Evolutionary conservation across 2,113 vertebrate genomes (phyloP).

Genomic region (Sebastes schlegelii): DNA sequence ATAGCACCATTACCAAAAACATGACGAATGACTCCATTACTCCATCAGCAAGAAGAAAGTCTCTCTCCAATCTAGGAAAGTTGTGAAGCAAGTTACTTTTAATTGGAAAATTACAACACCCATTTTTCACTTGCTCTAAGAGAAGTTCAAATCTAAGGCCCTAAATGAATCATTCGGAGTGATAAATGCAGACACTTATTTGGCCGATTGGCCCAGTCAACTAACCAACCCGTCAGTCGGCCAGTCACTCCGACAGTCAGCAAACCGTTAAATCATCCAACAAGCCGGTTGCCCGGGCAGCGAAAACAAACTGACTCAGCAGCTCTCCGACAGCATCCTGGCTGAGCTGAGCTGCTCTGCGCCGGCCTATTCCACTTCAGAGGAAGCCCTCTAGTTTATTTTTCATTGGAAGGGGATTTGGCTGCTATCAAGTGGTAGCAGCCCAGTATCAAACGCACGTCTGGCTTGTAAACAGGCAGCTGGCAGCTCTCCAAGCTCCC

Average conservation of each 20-base stretch:
- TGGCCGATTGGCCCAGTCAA: conserved; percentile 11
- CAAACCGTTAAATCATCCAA: conserved; percentile 31
- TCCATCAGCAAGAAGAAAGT: not conserved
- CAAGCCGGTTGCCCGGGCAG: conserved; percentile 14
- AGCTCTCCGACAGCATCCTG: conserved; percentile 52
- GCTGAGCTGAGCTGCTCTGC: conserved; percentile 37
- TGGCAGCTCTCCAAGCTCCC: conserved; percentile 78
- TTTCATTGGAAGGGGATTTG: conserved; percentile 78
- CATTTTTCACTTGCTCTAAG: not conserved
- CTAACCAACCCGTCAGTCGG: conserved; percentile 16
- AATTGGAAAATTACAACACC: conserved; percentile 10
- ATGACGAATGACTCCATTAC: not conserved
- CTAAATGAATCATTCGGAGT: conserved; percentile 9
- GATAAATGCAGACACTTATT: conserved; percentile 14
- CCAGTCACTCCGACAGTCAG: conserved; percentile 25
- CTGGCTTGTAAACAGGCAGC: conserved; percentile 82
- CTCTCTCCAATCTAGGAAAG: conserved; percentile 6
- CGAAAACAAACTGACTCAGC: conserved; percentile 67
- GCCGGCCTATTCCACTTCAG: conserved; percentile 65
- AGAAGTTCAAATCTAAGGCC: not conserved
- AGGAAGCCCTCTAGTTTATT: conserved; percentile 69
- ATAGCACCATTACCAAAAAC: not conserved
- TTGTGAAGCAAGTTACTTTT: conserved; percentile 11
- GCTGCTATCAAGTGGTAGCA: conserved; percentile 76
- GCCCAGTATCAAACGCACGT: conserved; percentile 70